phyloP scores from a whole-genome alignment of 2,888 invertebrate genomes.

The Magallana nippona region DNA sequence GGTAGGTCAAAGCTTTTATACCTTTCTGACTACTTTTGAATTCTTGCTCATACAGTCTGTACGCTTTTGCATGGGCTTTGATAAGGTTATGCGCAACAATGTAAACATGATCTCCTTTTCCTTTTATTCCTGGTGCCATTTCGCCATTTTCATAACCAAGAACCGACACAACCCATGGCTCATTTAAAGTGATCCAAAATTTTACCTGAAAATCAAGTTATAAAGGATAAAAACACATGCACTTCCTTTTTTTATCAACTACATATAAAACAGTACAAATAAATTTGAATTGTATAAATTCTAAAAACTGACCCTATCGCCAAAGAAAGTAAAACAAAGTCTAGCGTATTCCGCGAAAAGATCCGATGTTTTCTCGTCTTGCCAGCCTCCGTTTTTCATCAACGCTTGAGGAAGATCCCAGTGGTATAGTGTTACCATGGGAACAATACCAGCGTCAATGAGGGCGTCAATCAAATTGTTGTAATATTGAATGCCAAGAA shows the following conservation, averaged over 20 bases:
- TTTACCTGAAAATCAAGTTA: constrained; percentile 56
- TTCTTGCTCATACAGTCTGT: constrained; percentile 58
- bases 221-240: background rate
- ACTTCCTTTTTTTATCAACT: too few relatives aligned
- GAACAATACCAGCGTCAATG: constrained; percentile 82
- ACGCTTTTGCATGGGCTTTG: constrained; percentile 61
- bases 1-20: constrained; percentile 23
- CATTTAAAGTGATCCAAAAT: constrained; percentile 87
- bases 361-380: constrained; percentile 68
- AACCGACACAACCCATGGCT: constrained; percentile 82
- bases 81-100: constrained; percentile 81
- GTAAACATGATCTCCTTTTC: constrained; percentile 81
- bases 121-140: constrained; percentile 60
- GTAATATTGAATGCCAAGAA: constrained; percentile 88
- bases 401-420: constrained; percentile 79
- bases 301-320: constrained; percentile 73
- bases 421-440: constrained; percentile 82
- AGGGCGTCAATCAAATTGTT: constrained; percentile 87
- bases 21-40: constrained; percentile 59
- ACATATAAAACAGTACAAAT: too few relatives aligned
- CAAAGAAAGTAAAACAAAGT: constrained; percentile 77
- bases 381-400: constrained; percentile 79
- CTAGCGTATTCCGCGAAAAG: constrained; percentile 78
- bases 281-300: too few relatives aligned
- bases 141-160: constrained; percentile 65